Conservation (phyloP, 2,888 invertebrate genomes). For the Andrena camellia region DNA sequence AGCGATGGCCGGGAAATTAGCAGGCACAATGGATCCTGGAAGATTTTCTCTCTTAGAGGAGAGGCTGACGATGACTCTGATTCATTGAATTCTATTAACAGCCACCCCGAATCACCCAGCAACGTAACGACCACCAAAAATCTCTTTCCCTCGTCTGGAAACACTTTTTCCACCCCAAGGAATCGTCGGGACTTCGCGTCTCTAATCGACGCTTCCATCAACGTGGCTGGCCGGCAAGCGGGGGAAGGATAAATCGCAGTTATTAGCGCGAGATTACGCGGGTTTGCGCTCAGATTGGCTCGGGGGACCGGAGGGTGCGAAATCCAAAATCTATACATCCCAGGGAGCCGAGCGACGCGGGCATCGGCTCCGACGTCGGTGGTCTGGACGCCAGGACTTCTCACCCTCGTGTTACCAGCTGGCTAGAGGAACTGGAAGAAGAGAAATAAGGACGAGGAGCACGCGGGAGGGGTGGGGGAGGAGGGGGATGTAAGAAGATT, state of each 20-base stretch:
- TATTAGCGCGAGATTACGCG: slow-evolving; percentile 85
- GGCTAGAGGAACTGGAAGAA: slow-evolving; percentile 6
- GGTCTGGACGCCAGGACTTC: slow-evolving; percentile 25
- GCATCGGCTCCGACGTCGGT: slow-evolving; percentile 30
- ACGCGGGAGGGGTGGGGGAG: slow-evolving; percentile 5
- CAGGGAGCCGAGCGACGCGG: slow-evolving; percentile 10
- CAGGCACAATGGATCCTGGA: too few species aligned
- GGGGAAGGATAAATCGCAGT: slow-evolving; percentile 84
- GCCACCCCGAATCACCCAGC: neutral
- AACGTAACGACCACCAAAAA: neutral
- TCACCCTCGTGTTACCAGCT: neutral
- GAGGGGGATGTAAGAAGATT: slow-evolving; percentile 84
- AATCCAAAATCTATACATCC: slow-evolving; percentile 84
- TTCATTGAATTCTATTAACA: too few species aligned
- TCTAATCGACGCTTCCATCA: slow-evolving; percentile 70
- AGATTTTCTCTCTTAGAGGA: too few species aligned
- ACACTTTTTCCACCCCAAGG: neutral
- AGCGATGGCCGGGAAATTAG: too few species aligned
- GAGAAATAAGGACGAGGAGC: slow-evolving; percentile 17
- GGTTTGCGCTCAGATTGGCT: slow-evolving; percentile 78
- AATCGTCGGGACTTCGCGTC: slow-evolving; percentile 9
- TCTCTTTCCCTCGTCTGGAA: neutral
- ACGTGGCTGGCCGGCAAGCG: slow-evolving; percentile 62
- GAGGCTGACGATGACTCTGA: too few species aligned
- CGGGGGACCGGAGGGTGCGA: slow-evolving; percentile 65